phyloP scores from a whole-genome alignment of 2,888 invertebrate species.

The Platycheirus rosarum region DNA sequence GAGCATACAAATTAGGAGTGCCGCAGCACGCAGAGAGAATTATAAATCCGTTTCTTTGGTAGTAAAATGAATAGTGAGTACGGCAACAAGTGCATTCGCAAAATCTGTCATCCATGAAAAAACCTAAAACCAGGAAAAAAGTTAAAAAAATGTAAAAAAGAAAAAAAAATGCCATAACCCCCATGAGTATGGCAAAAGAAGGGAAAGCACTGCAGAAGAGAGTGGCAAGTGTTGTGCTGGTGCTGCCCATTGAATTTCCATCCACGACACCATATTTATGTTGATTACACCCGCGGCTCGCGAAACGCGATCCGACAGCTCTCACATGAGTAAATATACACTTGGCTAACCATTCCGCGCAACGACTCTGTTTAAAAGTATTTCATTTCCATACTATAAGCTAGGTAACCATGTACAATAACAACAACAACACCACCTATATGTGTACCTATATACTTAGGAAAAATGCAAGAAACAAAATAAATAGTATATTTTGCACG shows the following conservation, averaged over 20 bases:
- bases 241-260: constrained; percentile 65
- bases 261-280: constrained; percentile 55
- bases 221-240: constrained; percentile 6
- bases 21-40: neutral
- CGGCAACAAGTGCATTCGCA: constrained; percentile 66
- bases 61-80: constrained; percentile 39
- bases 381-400: constrained; percentile 33
- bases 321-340: constrained; percentile 47
- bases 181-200: constrained; percentile 29
- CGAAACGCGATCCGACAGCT: constrained; percentile 36
- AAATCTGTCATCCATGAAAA: constrained; percentile 63
- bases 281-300: constrained; percentile 67
- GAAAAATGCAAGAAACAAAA: constrained; percentile 25
- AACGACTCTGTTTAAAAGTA: constrained; percentile 11
- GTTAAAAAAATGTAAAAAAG: constrained; percentile 18
- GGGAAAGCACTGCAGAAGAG: constrained; percentile 10
- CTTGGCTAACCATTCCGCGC: constrained; percentile 35
- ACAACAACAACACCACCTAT: neutral
- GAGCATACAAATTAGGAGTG: neutral
- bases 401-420: no score
- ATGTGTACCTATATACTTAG: neutral
- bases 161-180: constrained; percentile 5
- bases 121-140: constrained; percentile 39
- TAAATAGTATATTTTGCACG: constrained; percentile 62
- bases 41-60: neutral